Evolutionary conservation across 2,888 invertebrate species (phyloP), one percentile per base, ranked within the genome.

Genomic region (Odontocerum albicorne): DNA sequence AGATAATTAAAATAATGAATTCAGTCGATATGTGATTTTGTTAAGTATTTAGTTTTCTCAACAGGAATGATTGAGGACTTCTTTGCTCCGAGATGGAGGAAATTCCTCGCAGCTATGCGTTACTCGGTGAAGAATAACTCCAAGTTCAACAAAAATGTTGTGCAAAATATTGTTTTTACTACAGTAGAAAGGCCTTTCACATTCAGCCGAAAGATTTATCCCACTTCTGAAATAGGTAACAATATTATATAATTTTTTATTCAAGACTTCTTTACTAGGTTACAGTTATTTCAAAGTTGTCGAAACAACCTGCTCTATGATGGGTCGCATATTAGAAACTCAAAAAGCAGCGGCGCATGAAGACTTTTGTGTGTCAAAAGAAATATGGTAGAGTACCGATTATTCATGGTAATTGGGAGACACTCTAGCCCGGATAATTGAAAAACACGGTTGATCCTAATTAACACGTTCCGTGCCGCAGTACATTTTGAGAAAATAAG

Each of bases 71-170:
- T 84, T 1, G 65, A 66, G 1, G 80, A 87, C 66, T 94, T 88
- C 66, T 92, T 89, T 66, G 74, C 72, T 50, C 87, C 88, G 0
- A 79, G 95, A 56, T 96, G 95, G 95, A 62, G 67, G 1, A 65
- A 83, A 46, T 95, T 93, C 66, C 66, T 92, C 1, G 62, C 73
- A 0, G 79, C 78, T 7, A 75, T 90, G 50, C 71, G 80, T 1
- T 67, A 75, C 13, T 79, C 85, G 0, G 69, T 90, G 17, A 60
- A 65, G 0, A 70, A 74, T 12, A 73, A 75, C 1, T 73, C 66
- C 6, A 65, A 69, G 0, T 88, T 89, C 61, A 82, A 87, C 63
- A 81, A 85, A 61, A 75, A 71, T 1, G 66, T 66, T 2, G 84
- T 85, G 8, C 80, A 80, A 59, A 64, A 71, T 8, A 69, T 69